phyloP scores from a whole-genome alignment of 2,797 vertebrate genomes.

The Pygocentrus nattereri region DNA sequence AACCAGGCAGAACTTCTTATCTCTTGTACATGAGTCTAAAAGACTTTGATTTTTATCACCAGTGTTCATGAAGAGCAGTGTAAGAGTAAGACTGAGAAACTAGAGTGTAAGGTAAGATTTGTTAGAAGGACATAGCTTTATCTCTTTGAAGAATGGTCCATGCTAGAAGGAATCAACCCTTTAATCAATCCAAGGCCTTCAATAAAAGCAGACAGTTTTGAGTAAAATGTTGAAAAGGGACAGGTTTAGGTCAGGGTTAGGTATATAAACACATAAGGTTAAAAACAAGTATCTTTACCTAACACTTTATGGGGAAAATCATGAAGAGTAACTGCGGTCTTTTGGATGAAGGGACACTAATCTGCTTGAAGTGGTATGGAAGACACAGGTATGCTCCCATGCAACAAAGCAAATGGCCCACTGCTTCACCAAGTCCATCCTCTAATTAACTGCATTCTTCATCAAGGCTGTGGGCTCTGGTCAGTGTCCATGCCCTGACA shows the following conservation, averaged over 20 bases:
- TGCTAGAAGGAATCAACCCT: background rate
- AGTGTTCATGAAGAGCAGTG: background rate
- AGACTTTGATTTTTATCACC: conserved; percentile 33
- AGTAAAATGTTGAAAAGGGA: background rate
- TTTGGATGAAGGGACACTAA: conserved; percentile 14
- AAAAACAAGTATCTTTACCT: background rate
- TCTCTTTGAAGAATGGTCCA: conserved; percentile 15
- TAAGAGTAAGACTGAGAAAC: conserved; percentile 5
- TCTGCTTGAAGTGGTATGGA: conserved; percentile 17
- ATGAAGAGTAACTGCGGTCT: background rate
- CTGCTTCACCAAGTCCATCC: conserved; percentile 28
- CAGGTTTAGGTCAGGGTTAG: no score
- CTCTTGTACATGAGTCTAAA: conserved; percentile 11
- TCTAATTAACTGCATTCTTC: conserved; percentile 58
- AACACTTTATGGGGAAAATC: background rate
- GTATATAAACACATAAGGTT: background rate
- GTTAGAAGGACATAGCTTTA: conserved; percentile 2
- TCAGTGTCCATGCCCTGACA: conserved; percentile 40
- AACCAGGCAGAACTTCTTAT: background rate
- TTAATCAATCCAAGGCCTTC: background rate
- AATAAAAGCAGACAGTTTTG: background rate
- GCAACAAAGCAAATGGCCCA: conserved; percentile 14
- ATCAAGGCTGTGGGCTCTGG: conserved; percentile 37
- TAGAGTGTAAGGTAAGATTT: conserved; percentile 12
- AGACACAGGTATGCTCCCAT: conserved; percentile 3